These are phyloP conservation scores for Pygoscelis adeliae DNA, from an alignment of 2,113 vertebrate genomes.

Conservation along the genomic window DNA sequence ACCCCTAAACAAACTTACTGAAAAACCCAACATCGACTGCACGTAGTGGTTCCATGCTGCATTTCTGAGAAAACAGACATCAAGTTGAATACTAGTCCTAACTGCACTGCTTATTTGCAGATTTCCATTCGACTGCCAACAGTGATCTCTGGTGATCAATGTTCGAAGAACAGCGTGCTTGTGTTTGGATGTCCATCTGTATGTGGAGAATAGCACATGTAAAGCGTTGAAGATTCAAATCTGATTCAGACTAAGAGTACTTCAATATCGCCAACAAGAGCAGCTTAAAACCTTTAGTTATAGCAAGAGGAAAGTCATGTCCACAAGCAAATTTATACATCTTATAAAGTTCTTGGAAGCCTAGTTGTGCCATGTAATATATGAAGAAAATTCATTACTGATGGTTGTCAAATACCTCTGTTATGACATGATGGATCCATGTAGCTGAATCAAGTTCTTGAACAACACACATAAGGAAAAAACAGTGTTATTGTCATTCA, in stretches of 20 bases:
- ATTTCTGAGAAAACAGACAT: background rate
- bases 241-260: background rate
- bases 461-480: background rate
- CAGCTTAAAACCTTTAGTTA: background rate
- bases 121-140: background rate
- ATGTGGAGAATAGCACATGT: background rate
- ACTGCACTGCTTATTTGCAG: background rate
- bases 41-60: background rate
- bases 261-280: background rate
- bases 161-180: rapidly evolving
- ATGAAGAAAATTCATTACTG: background rate
- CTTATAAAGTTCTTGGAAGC: background rate
- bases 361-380: background rate
- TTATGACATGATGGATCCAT: background rate
- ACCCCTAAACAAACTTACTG: background rate
- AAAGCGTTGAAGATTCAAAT: background rate
- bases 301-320: background rate
- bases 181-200: background rate
- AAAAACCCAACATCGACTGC: background rate
- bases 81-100: background rate
- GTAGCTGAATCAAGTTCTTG: background rate
- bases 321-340: rapidly evolving
- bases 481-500: background rate
- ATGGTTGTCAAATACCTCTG: background rate
- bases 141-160: background rate